Conservation (phyloP, 2,797 vertebrate genomes). For the Mionectes olivaceus region DNA sequence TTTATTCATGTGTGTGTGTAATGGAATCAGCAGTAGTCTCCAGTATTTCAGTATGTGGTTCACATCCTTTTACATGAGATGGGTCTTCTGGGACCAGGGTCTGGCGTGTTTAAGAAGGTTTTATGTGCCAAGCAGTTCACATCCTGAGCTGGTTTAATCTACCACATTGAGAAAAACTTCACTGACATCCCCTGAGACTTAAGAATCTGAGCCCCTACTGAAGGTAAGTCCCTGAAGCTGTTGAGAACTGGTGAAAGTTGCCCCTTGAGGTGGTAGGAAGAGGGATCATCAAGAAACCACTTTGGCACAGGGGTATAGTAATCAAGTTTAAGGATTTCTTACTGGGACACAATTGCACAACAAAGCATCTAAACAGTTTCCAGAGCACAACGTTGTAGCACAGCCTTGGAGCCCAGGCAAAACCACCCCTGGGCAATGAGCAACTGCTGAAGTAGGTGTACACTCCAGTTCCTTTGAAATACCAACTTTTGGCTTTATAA, state of each 20-base stretch:
- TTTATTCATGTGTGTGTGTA: accelerated
- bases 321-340: neutral
- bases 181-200: neutral
- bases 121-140: neutral
- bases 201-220: neutral
- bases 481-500: neutral
- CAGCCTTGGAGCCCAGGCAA: neutral
- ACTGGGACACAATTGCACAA: neutral
- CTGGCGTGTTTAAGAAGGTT: neutral
- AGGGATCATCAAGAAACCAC: neutral
- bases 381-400: accelerated
- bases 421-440: neutral
- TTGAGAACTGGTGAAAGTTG: neutral
- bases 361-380: neutral
- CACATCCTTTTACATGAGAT: neutral
- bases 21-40: neutral
- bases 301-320: neutral
- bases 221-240: neutral
- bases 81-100: neutral
- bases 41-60: neutral
- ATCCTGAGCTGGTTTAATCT: neutral
- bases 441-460: neutral
- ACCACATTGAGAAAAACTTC: accelerated
- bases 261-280: neutral
- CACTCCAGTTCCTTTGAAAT: neutral